Percentiles rank a stretch among this genome's conserved stretches.
Evolutionary conservation across 2,797 vertebrate genomes (phyloP).

Genomic region (Bovichtus diacanthus): DNA sequence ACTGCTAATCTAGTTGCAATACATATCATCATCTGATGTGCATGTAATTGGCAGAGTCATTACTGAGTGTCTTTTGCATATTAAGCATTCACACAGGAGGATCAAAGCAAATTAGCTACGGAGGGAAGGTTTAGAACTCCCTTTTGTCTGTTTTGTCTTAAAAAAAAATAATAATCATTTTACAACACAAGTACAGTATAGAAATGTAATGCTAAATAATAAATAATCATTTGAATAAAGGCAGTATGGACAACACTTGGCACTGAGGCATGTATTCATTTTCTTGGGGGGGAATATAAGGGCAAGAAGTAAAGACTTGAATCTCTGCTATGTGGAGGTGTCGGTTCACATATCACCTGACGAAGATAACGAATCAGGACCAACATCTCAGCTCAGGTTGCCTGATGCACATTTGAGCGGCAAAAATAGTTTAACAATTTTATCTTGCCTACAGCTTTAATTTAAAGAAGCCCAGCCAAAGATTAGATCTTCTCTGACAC

Average conservation of each 20-base stretch:
- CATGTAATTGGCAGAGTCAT: slow-evolving; percentile 57
- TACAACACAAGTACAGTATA: not conserved
- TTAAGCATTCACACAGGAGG: slow-evolving; percentile 13
- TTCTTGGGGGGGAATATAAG: not conserved
- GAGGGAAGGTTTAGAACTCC: not conserved
- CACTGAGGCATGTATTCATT: not conserved
- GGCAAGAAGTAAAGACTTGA: not conserved
- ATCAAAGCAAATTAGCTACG: slow-evolving; percentile 13
- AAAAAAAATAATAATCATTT: slow-evolving; percentile 14
- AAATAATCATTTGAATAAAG: slow-evolving; percentile 5
- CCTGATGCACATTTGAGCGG: not conserved
- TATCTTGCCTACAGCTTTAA: not conserved
- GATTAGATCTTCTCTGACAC: not conserved
- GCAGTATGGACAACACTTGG: not conserved
- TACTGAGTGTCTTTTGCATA: slow-evolving; percentile 28
- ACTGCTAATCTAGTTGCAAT: slow-evolving; percentile 67
- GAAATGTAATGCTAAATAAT: not conserved
- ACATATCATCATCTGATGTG: slow-evolving; percentile 54
- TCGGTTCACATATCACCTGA: not conserved
- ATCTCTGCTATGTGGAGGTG: not conserved
- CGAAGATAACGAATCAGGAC: not conserved
- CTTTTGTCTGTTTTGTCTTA: slow-evolving; percentile 3
- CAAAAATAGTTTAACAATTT: too few relatives aligned
- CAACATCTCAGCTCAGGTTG: not conserved
- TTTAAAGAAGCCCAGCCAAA: not conserved